A percentile compares a stretch with the other conserved stretches of the same genome.
Evolutionary conservation across 2,888 invertebrate genomes (phyloP).

Genomic region (Hemithea aestivaria): DNA sequence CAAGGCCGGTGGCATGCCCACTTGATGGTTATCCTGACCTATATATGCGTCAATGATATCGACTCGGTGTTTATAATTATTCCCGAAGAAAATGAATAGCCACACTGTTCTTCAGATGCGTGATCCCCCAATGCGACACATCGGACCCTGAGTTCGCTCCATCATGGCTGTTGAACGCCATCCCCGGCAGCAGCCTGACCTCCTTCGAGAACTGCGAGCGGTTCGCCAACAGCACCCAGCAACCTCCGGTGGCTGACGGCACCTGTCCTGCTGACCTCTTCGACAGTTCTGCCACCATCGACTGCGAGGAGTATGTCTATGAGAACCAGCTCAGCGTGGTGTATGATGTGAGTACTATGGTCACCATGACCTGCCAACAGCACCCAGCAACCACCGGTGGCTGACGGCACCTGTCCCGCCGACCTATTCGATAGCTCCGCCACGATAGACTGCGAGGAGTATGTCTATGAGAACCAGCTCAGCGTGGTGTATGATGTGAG

Average conservation of each 20-base stretch:
- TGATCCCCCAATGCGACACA: conserved; percentile 56
- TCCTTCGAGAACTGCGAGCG: conserved; percentile 54
- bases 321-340: conserved; percentile 59
- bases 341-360: conserved; percentile 54
- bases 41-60: no score
- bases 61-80: no score
- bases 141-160: conserved; percentile 46
- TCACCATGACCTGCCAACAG: conserved; percentile 30
- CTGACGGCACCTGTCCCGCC: conserved; percentile 47
- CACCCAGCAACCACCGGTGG: conserved; percentile 19
- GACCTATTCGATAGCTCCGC: conserved; percentile 44
- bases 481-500: conserved; percentile 69
- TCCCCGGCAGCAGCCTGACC: conserved; percentile 40
- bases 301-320: conserved; percentile 54
- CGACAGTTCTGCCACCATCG: conserved; percentile 35
- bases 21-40: no score
- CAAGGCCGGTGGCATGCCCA: no score
- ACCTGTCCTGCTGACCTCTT: conserved; percentile 56
- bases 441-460: conserved; percentile 42
- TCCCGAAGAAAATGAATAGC: no score
- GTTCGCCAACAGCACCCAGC: conserved; percentile 38
- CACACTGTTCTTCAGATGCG: conserved; percentile 58
- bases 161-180: conserved; percentile 53
- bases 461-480: conserved; percentile 56
- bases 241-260: conserved; percentile 17